phyloP scores from a whole-genome alignment of 2,113 vertebrate genomes.

The Aegotheles bennettii region DNA sequence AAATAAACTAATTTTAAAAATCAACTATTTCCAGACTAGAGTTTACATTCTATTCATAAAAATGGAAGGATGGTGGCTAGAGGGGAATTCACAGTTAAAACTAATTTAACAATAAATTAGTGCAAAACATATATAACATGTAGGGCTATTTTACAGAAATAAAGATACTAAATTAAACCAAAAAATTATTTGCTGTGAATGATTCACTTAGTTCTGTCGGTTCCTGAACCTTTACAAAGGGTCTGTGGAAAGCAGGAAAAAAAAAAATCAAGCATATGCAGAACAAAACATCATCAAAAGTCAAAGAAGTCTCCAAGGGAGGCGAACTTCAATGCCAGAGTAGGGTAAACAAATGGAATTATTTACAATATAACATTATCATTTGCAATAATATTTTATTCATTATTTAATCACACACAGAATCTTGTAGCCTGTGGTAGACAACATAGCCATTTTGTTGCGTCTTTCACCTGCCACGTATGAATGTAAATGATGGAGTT shows the following conservation, averaged over 20 bases:
- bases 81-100: not conserved
- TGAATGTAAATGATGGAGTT: not conserved
- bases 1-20: not conserved
- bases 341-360: slow-evolving; percentile 55
- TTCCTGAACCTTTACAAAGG: not conserved
- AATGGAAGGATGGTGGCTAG: not conserved
- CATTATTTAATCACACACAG: slow-evolving; percentile 48
- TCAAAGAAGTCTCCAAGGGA: slow-evolving; percentile 45
- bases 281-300: slow-evolving; percentile 54
- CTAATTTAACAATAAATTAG: slow-evolving; percentile 20
- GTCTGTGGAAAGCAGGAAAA: not conserved
- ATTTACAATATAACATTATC: slow-evolving; percentile 49
- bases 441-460: not conserved
- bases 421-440: not conserved
- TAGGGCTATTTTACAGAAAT: not conserved
- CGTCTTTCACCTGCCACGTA: not conserved
- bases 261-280: not conserved
- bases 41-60: not conserved
- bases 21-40: not conserved
- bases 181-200: slow-evolving; percentile 5
- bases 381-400: slow-evolving; percentile 43
- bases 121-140: not conserved
- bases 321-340: slow-evolving; percentile 40
- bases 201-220: not conserved
- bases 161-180: not conserved